Evolutionary conservation across 2,113 vertebrate genomes (phyloP).

Genomic region (Leucosticte australis): DNA sequence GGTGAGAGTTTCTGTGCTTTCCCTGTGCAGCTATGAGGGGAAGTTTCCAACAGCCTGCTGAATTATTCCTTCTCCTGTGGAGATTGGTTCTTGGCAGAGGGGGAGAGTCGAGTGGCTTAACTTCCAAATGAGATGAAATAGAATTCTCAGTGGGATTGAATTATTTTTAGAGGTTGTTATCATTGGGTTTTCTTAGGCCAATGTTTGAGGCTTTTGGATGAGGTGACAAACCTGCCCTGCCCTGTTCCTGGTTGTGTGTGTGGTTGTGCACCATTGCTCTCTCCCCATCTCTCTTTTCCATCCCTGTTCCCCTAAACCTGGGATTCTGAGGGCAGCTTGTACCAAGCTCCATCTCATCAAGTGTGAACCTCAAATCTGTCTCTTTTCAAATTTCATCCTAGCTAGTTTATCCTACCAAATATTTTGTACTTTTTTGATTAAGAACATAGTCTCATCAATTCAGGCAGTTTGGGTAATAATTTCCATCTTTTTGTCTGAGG

Average conservation of each 20-base stretch:
- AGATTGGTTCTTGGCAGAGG: conserved; percentile 8
- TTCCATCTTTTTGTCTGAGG: background rate
- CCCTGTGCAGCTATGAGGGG: background rate
- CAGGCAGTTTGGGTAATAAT: background rate
- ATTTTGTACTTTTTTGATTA: background rate
- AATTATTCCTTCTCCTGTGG: background rate
- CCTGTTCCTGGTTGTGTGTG: fast-evolving
- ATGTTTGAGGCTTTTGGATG: background rate
- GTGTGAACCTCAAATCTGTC: background rate
- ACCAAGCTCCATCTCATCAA: background rate
- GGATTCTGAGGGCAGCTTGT: background rate
- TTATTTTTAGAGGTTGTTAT: conserved; percentile 5
- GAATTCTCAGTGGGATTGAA: background rate
- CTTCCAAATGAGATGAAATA: background rate
- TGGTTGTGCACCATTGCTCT: background rate
- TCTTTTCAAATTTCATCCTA: background rate
- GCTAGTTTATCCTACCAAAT: background rate
- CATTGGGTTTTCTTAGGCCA: background rate
- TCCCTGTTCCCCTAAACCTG: background rate
- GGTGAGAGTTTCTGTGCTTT: background rate
- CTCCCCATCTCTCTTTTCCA: background rate
- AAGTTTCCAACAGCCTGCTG: background rate
- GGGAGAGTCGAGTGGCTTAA: background rate
- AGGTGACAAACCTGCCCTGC: background rate
- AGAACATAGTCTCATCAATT: background rate